Evolutionary conservation across 2,888 invertebrate genomes (phyloP).

Genomic region (Carabus problematicus): DNA sequence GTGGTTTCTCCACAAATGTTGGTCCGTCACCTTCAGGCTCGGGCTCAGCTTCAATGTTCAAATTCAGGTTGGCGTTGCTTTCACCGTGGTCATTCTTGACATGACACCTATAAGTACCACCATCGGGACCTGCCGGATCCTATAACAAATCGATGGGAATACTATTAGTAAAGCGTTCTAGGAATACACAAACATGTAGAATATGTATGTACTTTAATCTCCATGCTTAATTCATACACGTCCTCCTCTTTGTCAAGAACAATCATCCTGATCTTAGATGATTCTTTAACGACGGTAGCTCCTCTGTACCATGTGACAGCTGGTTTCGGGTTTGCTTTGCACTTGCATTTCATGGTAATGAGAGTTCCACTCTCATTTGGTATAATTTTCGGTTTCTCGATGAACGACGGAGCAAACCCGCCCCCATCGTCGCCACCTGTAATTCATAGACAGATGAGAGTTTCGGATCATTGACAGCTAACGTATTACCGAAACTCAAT

Average conservation of each 20-base stretch:
- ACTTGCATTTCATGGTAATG: constrained; percentile 96
- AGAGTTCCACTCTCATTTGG: constrained; percentile 97
- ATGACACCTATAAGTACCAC: constrained; percentile 91
- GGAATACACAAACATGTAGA: not conserved
- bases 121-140: constrained; percentile 83
- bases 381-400: constrained; percentile 98
- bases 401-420: constrained; percentile 95
- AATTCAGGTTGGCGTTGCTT: constrained; percentile 93
- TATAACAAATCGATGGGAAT: constrained; percentile 54
- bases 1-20: constrained; percentile 90
- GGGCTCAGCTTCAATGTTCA: constrained; percentile 97
- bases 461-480: constrained; percentile 28
- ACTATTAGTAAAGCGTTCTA: constrained; percentile 12
- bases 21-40: constrained; percentile 94
- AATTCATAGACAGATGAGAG: constrained; percentile 51
- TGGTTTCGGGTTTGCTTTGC: constrained; percentile 94
- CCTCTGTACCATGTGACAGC: constrained; percentile 95
- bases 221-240: constrained; percentile 84
- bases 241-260: constrained; percentile 81
- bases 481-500: constrained; percentile 40
- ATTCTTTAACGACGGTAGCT: constrained; percentile 83
- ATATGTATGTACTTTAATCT: constrained; percentile 69
- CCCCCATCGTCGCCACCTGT: constrained; percentile 90
- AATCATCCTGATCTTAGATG: constrained; percentile 83
- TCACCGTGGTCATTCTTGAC: constrained; percentile 96